Base-by-base conservation (phyloP, 30 jellyfish, hydroid and myxozoan genomes). In the Aurelia sp. region DNA sequence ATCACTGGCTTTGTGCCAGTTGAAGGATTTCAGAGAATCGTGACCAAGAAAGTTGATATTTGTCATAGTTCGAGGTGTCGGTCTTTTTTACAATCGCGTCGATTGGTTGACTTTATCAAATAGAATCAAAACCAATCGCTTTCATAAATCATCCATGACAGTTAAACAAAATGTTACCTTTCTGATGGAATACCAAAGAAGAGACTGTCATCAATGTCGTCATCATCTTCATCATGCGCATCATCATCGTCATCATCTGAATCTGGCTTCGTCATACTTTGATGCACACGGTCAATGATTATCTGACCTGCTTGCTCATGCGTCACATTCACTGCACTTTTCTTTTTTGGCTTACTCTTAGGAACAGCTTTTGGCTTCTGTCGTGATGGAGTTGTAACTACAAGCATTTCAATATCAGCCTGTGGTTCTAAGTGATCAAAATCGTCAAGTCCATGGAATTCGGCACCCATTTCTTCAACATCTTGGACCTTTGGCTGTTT, bases 171-270 rank as follows among this genome's bases (percentile, higher is more conserved):
- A 44, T 0, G 7, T 44, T 44, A 44, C 55, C 55, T 44, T 65
- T 90, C 98, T 5, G 90, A 87, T 19, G 99, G 97, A 41, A 90
- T 81, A 4, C 99, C 99, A 82, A 88, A 96, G 72, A 96, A 96
- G 74, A 96, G 72, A 63, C 97, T 96, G 78, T 96, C 99, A 69
- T 90, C 97, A 55, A 96, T 90, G 52, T 96, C 99, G 71, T 96
- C 99, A 53, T 96, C 99, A 41, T 88, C 97, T 60, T 96, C 99
- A 27, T 89, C 96, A 30, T 84, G 97, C 4, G 66, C 96, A 3
- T 90, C 99, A 3, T 90, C 98, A 35, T 96, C 99, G 41, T 95
- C 99, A 18, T 96, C 96, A 15, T 93, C 97, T 41, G 81, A 87
- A 16, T 63, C 40, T 20, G 60, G 38, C 27, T 62, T 87, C 13